Evolutionary conservation across 1,140 invertebrate genomes (phyloP).

Genomic region (Atta cephalotes): DNA sequence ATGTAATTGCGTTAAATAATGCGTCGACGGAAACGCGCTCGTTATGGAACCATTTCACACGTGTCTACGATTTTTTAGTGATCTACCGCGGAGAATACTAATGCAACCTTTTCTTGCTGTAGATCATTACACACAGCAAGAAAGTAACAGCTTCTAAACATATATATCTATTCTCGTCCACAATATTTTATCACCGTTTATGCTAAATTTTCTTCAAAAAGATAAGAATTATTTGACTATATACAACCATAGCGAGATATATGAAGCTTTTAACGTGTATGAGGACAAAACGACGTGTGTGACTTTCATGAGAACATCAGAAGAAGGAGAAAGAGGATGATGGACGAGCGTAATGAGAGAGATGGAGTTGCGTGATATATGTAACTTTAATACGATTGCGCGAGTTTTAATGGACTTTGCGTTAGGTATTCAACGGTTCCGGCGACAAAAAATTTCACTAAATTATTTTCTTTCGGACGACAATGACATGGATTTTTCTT

Average conservation of each 20-base stretch:
- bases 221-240: constrained; percentile 12
- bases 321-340: not conserved
- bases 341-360: not conserved
- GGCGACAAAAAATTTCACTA: not conserved
- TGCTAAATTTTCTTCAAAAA: not conserved
- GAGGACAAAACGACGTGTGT: not conserved
- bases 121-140: constrained; percentile 15
- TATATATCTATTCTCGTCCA: not conserved
- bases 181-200: not conserved
- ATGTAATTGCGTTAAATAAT: constrained; percentile 48
- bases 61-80: constrained; percentile 47
- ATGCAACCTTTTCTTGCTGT: constrained; percentile 26
- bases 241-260: not conserved
- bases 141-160: constrained; percentile 25
- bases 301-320: not conserved
- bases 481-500: constrained; percentile 3
- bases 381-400: constrained; percentile 17
- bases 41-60: constrained; percentile 47
- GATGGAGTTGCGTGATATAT: not conserved
- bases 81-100: constrained; percentile 26
- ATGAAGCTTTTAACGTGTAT: not conserved
- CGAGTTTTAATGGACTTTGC: not conserved
- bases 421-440: not conserved
- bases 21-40: constrained; percentile 42
- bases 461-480: constrained; percentile 24